These are phyloP conservation scores for Triplophysa tibetana DNA, from an alignment of 2,113 vertebrate genomes.

Conservation along the genomic window DNA sequence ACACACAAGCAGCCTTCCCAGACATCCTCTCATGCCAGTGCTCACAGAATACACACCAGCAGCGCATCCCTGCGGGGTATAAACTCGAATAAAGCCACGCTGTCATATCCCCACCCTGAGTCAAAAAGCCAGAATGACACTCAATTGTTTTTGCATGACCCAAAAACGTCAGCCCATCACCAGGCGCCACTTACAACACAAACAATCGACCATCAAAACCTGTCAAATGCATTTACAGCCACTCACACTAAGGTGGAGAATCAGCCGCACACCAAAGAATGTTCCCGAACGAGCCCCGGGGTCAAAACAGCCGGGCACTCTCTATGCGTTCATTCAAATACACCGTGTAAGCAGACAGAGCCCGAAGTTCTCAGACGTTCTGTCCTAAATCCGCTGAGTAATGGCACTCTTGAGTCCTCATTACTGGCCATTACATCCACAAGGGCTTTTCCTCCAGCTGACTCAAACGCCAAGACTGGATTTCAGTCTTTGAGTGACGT, in stretches of 20 bases:
- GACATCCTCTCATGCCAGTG: background rate
- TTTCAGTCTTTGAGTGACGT: conserved; percentile 5
- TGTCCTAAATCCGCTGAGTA: conserved; percentile 35
- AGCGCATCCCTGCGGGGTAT: conserved; percentile 20
- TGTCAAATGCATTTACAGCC: conserved; percentile 30
- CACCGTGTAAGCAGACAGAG: background rate
- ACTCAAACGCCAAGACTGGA: background rate
- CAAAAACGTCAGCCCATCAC: conserved; percentile 27
- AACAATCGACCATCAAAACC: conserved; percentile 32
- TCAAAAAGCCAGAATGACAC: conserved; percentile 35
- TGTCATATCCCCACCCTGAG: conserved; percentile 1
- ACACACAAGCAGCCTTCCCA: background rate
- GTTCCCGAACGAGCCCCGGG: conserved; percentile 6
- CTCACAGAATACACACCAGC: conserved; percentile 3
- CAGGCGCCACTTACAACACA: conserved; percentile 1
- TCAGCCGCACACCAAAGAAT: conserved; percentile 4
- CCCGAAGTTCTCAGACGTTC: conserved; percentile 4
- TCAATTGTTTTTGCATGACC: background rate
- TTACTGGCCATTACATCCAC: background rate
- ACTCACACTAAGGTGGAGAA: conserved; percentile 37
- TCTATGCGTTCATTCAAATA: conserved; percentile 16
- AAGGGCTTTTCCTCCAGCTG: conserved; percentile 11
- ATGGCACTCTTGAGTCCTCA: conserved; percentile 32
- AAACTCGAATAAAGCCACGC: background rate
- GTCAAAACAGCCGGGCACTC: background rate